Base-by-base conservation (phyloP, 2,113 vertebrate genomes). In the Neolamprologus ventralis region DNA sequence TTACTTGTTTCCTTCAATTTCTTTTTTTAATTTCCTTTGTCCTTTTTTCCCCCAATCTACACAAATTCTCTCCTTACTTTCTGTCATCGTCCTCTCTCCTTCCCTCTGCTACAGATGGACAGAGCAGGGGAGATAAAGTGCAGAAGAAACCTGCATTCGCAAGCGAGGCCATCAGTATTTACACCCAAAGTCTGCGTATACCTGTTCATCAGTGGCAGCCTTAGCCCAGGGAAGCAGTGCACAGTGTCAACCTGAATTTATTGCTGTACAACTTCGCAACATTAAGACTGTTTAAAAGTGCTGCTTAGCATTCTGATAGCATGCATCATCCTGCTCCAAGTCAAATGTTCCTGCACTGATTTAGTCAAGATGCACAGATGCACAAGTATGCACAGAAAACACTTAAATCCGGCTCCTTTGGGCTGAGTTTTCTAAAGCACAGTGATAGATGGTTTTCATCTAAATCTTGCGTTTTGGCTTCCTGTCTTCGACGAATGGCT, bases 261-360 rank as follows among this genome's bases (percentile, higher is more conserved):
- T 92, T 79, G 87, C 86, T 54, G 55, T 86, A 55, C 87, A 87
- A 85, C 81, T 86, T 90, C 58, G 58, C 86, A 87, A 60, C 90
- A 93, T 93, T 92, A 92, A 90, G 87, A 80, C 86, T 89, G 87
- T 89, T 93, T 89, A 91, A 92, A 93, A 84, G 33, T 26, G 71
- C 93, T 94, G 89, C 85, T 94, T 91, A 91, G 86, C 91, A 94
- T 94, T 94, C 92, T 83, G 73, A 89, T 91, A 82, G 87, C 89
- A 91, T 87, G 53, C 83, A 58, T 84, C 87, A 86, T 81, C 78
- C 55, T 78, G 81, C 89, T 89, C 71, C 5, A 55, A 92, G 88
- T 91, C 85, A 91, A 94, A 89, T 68, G 65, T 60, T 88, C 85
- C 63, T 80, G 82, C 26, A 54, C 81, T 33, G 42, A 81, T 85